phyloP scores from a whole-genome alignment of 2,888 invertebrate genomes.

The Drosophila crucigera region DNA sequence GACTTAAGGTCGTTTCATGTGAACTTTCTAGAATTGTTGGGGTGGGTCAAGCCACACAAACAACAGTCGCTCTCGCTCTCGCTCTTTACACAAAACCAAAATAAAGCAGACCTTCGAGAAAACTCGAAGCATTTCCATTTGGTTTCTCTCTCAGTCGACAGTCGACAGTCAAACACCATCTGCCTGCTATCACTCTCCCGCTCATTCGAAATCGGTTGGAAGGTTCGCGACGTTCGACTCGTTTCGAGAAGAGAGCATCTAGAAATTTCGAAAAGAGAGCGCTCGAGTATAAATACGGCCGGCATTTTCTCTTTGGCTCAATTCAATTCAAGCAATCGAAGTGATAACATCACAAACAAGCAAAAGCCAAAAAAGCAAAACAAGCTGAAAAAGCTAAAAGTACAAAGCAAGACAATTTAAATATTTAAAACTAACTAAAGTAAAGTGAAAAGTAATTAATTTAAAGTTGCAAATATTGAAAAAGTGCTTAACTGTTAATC shows the following conservation, averaged over 20 bases:
- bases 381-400: conserved; percentile 56
- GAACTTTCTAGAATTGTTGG: conserved; percentile 33
- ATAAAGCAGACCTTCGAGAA: conserved; percentile 30
- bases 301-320: conserved; percentile 46
- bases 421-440: neutral
- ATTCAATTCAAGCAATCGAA: conserved; percentile 64
- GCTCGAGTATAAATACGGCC: conserved; percentile 61
- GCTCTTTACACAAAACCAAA: neutral
- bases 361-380: conserved; percentile 26
- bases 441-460: conserved; percentile 8
- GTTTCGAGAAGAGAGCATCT: conserved; percentile 49
- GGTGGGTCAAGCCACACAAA: conserved; percentile 3
- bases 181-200: conserved; percentile 13
- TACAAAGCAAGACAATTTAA: conserved; percentile 7
- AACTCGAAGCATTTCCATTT: conserved; percentile 10
- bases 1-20: neutral
- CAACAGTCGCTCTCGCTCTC: neutral
- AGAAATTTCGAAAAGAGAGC: conserved; percentile 58
- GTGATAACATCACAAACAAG: conserved; percentile 45
- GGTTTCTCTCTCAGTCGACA: neutral
- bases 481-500: neutral
- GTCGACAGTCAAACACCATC: neutral
- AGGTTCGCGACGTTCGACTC: conserved; percentile 19
- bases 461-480: neutral
- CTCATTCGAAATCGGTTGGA: conserved; percentile 11